Base-by-base conservation (phyloP, 2,797 vertebrate species). In the Tiaroga cobitis region DNA sequence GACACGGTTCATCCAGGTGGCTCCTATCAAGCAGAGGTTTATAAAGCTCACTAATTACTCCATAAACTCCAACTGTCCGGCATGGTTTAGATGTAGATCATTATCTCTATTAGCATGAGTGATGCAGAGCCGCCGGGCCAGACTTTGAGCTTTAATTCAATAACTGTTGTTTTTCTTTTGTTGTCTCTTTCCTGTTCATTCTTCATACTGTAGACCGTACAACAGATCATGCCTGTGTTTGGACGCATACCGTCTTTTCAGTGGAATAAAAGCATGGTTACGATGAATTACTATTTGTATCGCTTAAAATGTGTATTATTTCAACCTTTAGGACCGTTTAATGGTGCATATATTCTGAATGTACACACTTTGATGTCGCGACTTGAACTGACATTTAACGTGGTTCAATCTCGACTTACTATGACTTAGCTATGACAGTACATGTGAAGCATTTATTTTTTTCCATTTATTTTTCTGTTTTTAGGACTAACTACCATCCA, bases 31-130 rank as follows among this genome's bases (percentile, higher is more conserved):
- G 73, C 79, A 56, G 34, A 80, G 86, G 80, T 87, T 82, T 87
- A 84, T 82, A 77, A 56, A 18, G n/a, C 54, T 84, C 72, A 51
- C 46, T 86, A 86, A 88, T 87, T 81, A 80, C 79, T 80, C 80
- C 59, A 49, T 88, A 85, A 88, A 86, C 70, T 69, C 16, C 43
- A 68, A 81, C 69, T 34, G 82, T 83, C 41, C 32, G 59, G 63
- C 49, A 41, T 9, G 76, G 37, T 79, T 79, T 79, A 74, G 32
- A 80, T 54, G 67, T 67, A 75, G 85, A 80, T 88, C 37, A 68
- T 77, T 74, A 63, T 26, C 80, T 82, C 51, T 29, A 83, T 82
- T 82, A 29, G 24, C 67, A 63, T 63, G 74, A 87, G 72, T 61
- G 72, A 70, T 86, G 32, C 5, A 59, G 68, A 4, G 70, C 29